A percentile compares a stretch with the other conserved stretches of the same genome.
These are phyloP conservation scores for Anableps anableps DNA, from an alignment of 2,797 vertebrate species.

Conservation along the genomic window DNA sequence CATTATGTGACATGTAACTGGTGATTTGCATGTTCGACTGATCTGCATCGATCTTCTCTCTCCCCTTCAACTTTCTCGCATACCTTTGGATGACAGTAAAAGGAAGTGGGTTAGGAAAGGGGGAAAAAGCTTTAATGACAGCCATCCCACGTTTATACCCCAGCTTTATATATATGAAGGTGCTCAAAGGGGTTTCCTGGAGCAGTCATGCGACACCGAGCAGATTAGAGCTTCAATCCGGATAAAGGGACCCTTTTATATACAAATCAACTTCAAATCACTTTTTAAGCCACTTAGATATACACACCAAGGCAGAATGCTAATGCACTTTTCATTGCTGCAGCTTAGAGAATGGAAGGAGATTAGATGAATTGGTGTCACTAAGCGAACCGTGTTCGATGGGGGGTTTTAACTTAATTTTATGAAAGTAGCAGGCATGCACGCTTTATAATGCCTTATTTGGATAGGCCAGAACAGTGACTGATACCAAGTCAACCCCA, in stretches of 20 bases:
- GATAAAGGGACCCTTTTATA: constrained; percentile 91
- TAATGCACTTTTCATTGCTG: constrained; percentile 89
- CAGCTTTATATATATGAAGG: constrained; percentile 79
- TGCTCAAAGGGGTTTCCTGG: constrained; percentile 86
- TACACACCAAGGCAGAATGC: constrained; percentile 88
- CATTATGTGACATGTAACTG: constrained; percentile 66
- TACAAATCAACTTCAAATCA: constrained; percentile 93
- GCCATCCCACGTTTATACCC: constrained; percentile 79
- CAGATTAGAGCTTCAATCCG: constrained; percentile 89
- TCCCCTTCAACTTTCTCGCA: constrained; percentile 16
- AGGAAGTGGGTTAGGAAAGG: constrained; percentile 80
- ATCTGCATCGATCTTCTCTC: constrained; percentile 55
- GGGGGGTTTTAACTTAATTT: constrained; percentile 84
- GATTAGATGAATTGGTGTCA: constrained; percentile 87
- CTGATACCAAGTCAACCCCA: not conserved
- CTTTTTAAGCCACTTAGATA: constrained; percentile 92
- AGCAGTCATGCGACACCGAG: constrained; percentile 89
- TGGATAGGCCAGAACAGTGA: constrained; percentile 12
- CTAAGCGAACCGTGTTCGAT: constrained; percentile 77
- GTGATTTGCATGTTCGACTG: constrained; percentile 67
- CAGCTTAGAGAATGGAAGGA: constrained; percentile 83
- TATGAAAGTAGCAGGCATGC: constrained; percentile 69
- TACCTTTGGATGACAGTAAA: constrained; percentile 69
- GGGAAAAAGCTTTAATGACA: constrained; percentile 80
- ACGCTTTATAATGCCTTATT: constrained; percentile 27